Evolutionary conservation across 2,797 vertebrate species (phyloP), one percentile per base, ranked within the genome.

Genomic region (Coracias cyanogaster): DNA sequence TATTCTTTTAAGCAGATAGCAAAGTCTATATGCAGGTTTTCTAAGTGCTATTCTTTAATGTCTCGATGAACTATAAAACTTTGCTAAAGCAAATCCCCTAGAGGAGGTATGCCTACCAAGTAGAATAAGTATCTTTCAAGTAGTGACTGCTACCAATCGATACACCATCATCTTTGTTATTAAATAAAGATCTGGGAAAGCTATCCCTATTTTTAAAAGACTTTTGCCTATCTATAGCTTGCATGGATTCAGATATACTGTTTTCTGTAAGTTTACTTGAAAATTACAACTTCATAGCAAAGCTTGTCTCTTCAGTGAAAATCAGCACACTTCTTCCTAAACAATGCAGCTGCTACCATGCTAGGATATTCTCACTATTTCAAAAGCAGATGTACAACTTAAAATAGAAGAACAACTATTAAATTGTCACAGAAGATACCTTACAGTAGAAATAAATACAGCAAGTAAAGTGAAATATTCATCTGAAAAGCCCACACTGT

Each of bases 111-210:
- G 22, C 33, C 62, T 62, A 82, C 52, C 16, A 69, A 79, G 25
- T 43, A 43, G 14, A 43, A 16, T 33, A 88, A 60, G 24, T 58
- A 54, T 80, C 83, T 89, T 70, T 76, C 52, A 82, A 71, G 33
- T 48, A 89, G 29, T 29, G 39, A 83, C 48, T 82, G n/a, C 35
- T 70, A 80, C 24, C 66, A 89, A 74, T 41, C 82, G 48, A 86
- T 67, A 77, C 28, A 35, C 33, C 54, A 43, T 67, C 54, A 74
- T 20, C 35, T 24, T 81, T 45, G 66, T 70, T 55, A 89, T 57
- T 95, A 96, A 65, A 77, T 95, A 96, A 65, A 77, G 16, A 77
- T 37, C 21, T 80, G 15, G 9, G 10, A 87, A 89, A 94, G 14
- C 4, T 3, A 91, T 29, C 5, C n/a, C 3, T 66, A 58, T 64